These are phyloP conservation scores for Menura novaehollandiae DNA, from an alignment of 2,113 vertebrate species.

Conservation along the genomic window DNA sequence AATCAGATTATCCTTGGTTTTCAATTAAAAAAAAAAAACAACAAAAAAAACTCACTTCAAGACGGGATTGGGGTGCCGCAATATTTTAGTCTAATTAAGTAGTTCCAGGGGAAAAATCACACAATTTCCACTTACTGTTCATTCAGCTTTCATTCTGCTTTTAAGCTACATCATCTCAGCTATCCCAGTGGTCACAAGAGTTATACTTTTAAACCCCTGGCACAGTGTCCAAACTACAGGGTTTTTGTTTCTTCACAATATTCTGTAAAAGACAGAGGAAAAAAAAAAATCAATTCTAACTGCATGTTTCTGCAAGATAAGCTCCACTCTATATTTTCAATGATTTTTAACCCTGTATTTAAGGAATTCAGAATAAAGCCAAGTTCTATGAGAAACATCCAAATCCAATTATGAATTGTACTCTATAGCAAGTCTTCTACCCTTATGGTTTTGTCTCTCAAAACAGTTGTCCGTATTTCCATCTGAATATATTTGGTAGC, in stretches of 20 bases:
- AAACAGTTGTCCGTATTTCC: neutral
- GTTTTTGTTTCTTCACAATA: neutral
- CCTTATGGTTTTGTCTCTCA: neutral
- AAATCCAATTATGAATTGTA: neutral
- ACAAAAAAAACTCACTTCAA: neutral
- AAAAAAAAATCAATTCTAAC: neutral
- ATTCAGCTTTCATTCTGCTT: neutral
- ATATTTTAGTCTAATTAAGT: neutral
- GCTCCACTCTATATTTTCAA: neutral
- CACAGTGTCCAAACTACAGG: neutral
- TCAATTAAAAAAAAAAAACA: neutral
- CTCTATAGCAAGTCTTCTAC: neutral
- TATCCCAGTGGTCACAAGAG: neutral
- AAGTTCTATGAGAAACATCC: neutral
- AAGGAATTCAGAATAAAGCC: neutral
- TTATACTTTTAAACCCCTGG: neutral
- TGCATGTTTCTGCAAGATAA: neutral
- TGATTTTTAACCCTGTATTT: neutral
- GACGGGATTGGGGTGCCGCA: accelerated
- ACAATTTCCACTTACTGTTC: neutral
- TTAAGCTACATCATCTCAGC: neutral
- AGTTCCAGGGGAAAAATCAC: neutral
- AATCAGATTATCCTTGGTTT: neutral
- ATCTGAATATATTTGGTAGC: neutral
- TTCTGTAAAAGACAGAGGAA: neutral